phyloP scores from a whole-genome alignment of 2,113 vertebrate species.

The Chinchilla lanigera region DNA sequence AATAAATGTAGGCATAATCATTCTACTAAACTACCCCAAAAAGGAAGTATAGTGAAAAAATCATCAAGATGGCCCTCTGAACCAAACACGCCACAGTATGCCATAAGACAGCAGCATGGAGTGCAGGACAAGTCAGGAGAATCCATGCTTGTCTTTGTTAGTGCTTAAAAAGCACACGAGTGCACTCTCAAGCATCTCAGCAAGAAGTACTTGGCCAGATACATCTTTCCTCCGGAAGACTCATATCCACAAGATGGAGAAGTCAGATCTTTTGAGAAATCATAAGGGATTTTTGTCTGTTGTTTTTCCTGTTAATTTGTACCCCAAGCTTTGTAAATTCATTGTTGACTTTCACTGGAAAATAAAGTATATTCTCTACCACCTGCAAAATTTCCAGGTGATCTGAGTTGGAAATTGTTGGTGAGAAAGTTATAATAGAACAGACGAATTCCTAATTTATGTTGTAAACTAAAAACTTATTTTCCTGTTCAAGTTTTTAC shows the following conservation, averaged over 20 bases:
- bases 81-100: background rate
- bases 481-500: background rate
- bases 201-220: background rate
- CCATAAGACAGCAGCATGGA: background rate
- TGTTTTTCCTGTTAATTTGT: background rate
- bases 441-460: background rate
- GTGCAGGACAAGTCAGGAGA: background rate
- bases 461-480: background rate
- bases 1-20: background rate
- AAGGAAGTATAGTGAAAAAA: background rate
- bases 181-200: background rate
- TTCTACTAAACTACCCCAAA: background rate
- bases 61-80: background rate
- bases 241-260: background rate
- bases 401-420: background rate
- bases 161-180: background rate
- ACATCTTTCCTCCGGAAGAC: background rate
- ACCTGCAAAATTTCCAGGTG: background rate
- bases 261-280: background rate
- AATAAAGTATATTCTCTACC: background rate
- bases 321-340: background rate
- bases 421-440: background rate
- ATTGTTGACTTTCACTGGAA: background rate
- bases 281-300: background rate
- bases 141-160: background rate